Evolutionary conservation across 2,888 invertebrate genomes (phyloP), one percentile per base, ranked within the genome.

Genomic region (Theretra japonica): DNA sequence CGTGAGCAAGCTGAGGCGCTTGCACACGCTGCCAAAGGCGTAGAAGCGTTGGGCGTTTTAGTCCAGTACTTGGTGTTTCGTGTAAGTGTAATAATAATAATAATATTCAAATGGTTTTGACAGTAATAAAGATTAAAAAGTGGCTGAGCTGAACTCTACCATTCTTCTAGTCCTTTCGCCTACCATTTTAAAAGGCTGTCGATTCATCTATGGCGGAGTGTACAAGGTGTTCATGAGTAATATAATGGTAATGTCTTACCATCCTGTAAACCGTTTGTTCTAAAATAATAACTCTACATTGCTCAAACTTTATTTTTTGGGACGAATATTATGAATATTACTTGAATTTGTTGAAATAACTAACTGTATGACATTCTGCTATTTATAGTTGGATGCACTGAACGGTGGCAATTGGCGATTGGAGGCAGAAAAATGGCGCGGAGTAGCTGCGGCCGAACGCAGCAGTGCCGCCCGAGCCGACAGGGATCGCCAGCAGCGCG

Each of bases 11-110:
- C 89, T 11, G 86, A 84, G 17, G 91, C 94, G 68, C 88, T 95
- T 28, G 93, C 95, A 75, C 95, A 95, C 77, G 94, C 95, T 69
- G 92, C 96, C 68, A 96, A 96, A 80, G 96, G 97, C 73, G 96
- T 97, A 71, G 97, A 98, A 90, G 98, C 98, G 59, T 95, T 98
- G 82, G 97, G 97, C 75, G 96, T 97, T 77, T 95, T 98, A 77
- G 96, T 98, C 79, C 97, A 98, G 89, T 97, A 98, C 92, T 95
- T 98, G 86, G 97, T 97, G 82, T 96, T 96, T 88, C 95, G 96
- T 89, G 97, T 97, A 90, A 96, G 96, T 95, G 70, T 7, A 41
- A 11, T 41, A 7, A 19, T 30, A n/a, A n/a, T n/a, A n/a, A n/a
- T n/a, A n/a, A 53, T 62, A n/a, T 62, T n/a, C 17, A 50, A 50